A percentile compares a stretch with the other conserved stretches of the same genome.
Evolutionary conservation across 2,797 vertebrate genomes (phyloP).

Genomic region (Clarias laeviceps): DNA sequence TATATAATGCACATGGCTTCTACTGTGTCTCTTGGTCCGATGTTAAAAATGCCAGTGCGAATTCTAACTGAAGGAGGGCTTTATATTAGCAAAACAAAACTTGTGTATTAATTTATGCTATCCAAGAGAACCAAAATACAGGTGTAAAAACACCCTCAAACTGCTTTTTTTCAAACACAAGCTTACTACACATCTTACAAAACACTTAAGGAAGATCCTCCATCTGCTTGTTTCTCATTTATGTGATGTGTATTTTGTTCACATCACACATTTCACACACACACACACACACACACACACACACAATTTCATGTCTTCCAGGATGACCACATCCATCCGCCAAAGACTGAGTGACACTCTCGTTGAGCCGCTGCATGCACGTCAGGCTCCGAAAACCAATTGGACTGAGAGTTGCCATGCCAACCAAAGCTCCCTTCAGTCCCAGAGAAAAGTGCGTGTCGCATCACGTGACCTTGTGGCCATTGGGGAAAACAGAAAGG

Average conservation of each 20-base stretch:
- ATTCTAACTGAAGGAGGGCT: too few species aligned
- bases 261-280: background rate
- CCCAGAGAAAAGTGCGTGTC: constrained; percentile 48
- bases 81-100: too few species aligned
- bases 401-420: constrained; percentile 53
- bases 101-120: too few species aligned
- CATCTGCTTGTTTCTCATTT: background rate
- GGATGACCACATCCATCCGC: constrained; percentile 20
- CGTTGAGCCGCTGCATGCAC: constrained; percentile 35
- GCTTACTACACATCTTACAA: constrained; percentile 2
- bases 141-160: background rate
- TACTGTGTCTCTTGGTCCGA: too few species aligned
- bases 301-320: background rate
- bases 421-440: constrained; percentile 52
- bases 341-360: constrained; percentile 19
- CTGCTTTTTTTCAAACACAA: constrained; percentile 5
- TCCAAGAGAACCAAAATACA: too few species aligned
- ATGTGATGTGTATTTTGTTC: background rate
- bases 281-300: constrained; percentile 9
- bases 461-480: constrained; percentile 51
- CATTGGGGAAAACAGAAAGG: constrained; percentile 48
- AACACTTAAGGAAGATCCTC: background rate
- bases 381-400: constrained; percentile 41
- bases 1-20: too few species aligned
- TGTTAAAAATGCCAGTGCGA: too few species aligned